Base-by-base conservation (phyloP, 2,797 vertebrate genomes). In the Typhlichthys subterraneus region DNA sequence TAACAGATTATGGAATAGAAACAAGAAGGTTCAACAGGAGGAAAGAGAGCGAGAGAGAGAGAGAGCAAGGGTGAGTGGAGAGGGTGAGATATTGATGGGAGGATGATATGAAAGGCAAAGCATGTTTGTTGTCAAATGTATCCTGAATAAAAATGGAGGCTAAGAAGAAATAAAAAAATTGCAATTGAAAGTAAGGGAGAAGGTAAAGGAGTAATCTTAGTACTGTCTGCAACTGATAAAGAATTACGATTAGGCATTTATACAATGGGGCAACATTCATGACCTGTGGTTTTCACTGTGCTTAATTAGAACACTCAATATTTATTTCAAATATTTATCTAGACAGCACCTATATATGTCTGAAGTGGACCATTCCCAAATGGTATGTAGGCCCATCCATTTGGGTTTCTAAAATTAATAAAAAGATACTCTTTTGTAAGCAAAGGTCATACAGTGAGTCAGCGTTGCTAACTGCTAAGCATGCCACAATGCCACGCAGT, bases 91-190 rank as follows among this genome's bases (percentile, higher is more conserved):
- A 45, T 63, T 54, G 38, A 12, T 5, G 56, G 15, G 42, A 2
- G n/a, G n/a, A 14, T 13, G 29, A 38, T 42, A 38, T 38, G 47
- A 5, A 15, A 33, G 13, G 17, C 23, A 23, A 15, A 59, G 46
- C 15, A 49, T 51, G 12, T 75, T 77, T 84, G 74, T 70, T 81
- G 74, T 73, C 69, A 62, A 55, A 77, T 65, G 77, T 68, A 63
- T 62, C 56, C 58, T 72, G 73, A 82, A 85, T 81, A 79, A 82
- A 85, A 86, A 80, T 73, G 54, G 61, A 80, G 67, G 80, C 68
- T 74, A 73, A 81, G 72, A 14, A 67, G 59, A 70, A 49, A 50
- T 19, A 19, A 19, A 19, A 19, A 19, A 19, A 19, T 1, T 19
- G 17, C 17, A 19, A 19, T 19, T 1, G 17, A 19, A 2, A 19